Conservation (phyloP, 1,140 invertebrate species). For the Formica exsecta region DNA sequence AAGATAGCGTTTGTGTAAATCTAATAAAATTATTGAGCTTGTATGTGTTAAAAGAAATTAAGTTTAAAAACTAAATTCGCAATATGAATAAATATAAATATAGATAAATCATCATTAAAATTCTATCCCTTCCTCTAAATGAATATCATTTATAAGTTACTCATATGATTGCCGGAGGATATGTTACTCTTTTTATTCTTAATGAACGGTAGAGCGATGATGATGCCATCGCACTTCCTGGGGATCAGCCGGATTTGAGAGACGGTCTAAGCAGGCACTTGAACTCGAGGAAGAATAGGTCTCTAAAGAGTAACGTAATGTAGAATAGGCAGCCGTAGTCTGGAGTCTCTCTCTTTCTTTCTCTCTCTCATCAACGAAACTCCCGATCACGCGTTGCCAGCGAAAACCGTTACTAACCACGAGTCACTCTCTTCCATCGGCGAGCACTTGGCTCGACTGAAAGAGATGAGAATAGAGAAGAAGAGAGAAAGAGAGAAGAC, state of each 20-base stretch:
- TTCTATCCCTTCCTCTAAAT: neutral
- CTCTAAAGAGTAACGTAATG: conserved; percentile 74
- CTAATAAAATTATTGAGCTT: neutral
- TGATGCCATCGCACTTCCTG: conserved; percentile 54
- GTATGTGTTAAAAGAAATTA: neutral
- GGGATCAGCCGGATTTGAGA: conserved; percentile 67
- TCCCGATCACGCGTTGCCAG: conserved; percentile 30
- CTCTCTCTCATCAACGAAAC: conserved; percentile 2
- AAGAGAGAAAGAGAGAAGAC: neutral
- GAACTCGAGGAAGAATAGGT: conserved; percentile 72
- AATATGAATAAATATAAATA: neutral
- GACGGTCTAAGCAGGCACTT: conserved; percentile 76
- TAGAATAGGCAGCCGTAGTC: conserved; percentile 29
- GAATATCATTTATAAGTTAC: neutral
- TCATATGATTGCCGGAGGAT: no score
- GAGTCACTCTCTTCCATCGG: conserved; percentile 27
- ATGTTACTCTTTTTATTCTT: neutral
- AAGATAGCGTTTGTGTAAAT: neutral
- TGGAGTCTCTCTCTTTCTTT: conserved; percentile 12
- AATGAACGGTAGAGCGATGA: conserved; percentile 1
- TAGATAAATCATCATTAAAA: neutral
- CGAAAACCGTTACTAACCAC: conserved; percentile 43
- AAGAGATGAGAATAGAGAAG: neutral
- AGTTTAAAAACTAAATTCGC: neutral
- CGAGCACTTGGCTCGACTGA: conserved; percentile 10